phyloP scores from a whole-genome alignment of 1,140 invertebrate species.

The Goniozus legneri region DNA sequence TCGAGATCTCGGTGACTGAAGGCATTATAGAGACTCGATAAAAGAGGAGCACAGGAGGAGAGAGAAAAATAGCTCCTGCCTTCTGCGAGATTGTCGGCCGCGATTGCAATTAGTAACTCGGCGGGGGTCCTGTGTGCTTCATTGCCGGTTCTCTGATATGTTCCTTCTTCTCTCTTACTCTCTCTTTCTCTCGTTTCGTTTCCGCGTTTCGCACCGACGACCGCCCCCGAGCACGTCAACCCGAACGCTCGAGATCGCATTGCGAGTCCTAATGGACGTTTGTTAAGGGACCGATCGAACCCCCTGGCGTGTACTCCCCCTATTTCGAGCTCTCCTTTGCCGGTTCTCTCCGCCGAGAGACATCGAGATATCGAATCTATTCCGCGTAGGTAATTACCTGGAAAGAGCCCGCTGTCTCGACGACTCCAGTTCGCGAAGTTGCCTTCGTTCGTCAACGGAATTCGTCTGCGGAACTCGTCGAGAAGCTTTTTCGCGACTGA shows the following conservation, averaged over 20 bases:
- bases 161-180: neutral
- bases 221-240: constrained; percentile 35
- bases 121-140: constrained; percentile 26
- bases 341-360: constrained; percentile 13
- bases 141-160: neutral
- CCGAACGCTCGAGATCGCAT: constrained; percentile 7
- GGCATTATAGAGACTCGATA: no score
- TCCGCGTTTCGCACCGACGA: no score
- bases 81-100: constrained; percentile 33
- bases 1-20: no score
- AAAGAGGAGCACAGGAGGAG: no score
- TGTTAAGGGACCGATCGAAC: constrained; percentile 29
- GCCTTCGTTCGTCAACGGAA: no score
- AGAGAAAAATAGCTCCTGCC: no score
- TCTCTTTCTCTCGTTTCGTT: neutral
- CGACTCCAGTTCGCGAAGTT: neutral
- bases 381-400: constrained; percentile 36
- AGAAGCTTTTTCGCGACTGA: no score
- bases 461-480: no score
- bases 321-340: no score
- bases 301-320: no score
- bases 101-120: constrained; percentile 43
- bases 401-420: constrained; percentile 5
- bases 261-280: constrained; percentile 36
- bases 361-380: constrained; percentile 39